A percentile compares a stretch with the other conserved stretches of the same genome.
phyloP scores from a whole-genome alignment of 2,888 invertebrate species.

The Cheilosia variabilis region DNA sequence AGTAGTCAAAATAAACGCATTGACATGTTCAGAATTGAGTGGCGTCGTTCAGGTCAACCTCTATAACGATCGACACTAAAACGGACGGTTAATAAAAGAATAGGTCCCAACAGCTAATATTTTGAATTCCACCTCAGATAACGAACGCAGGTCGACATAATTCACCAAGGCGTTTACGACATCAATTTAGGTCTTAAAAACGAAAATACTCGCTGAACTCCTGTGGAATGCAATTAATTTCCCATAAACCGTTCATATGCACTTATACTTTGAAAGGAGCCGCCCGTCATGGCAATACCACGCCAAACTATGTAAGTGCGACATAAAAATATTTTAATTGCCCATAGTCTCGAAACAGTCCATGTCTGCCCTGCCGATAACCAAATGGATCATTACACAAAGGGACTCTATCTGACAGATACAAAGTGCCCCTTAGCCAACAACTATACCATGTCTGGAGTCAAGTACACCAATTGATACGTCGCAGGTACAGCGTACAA shows the following conservation, averaged over 20 bases:
- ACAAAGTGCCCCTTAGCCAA: slow-evolving; percentile 53
- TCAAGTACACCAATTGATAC: slow-evolving; percentile 70
- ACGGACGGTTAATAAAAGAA: background rate
- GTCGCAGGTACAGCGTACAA: slow-evolving; percentile 45
- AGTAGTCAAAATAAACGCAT: background rate
- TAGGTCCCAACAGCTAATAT: background rate
- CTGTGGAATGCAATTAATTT: slow-evolving; percentile 51
- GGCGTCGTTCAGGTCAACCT: no score
- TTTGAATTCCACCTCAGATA: background rate
- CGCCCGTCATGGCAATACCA: slow-evolving; percentile 19
- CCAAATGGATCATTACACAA: slow-evolving; percentile 53
- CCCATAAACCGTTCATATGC: slow-evolving; percentile 38
- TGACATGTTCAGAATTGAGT: background rate
- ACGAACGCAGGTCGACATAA: background rate
- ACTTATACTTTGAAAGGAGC: slow-evolving; percentile 39
- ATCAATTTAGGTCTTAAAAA: slow-evolving; percentile 13
- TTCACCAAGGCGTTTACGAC: slow-evolving; percentile 35
- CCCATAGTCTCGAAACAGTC: slow-evolving; percentile 26
- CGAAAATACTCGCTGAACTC: background rate
- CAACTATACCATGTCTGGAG: slow-evolving; percentile 47
- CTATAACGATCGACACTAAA: background rate
- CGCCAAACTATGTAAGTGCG: slow-evolving; percentile 39
- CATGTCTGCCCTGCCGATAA: slow-evolving; percentile 40
- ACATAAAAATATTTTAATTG: slow-evolving; percentile 68
- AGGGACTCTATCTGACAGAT: slow-evolving; percentile 58